Evolutionary conservation across 2,888 invertebrate genomes (phyloP).

Genomic region (Drosophila fungiperda): DNA sequence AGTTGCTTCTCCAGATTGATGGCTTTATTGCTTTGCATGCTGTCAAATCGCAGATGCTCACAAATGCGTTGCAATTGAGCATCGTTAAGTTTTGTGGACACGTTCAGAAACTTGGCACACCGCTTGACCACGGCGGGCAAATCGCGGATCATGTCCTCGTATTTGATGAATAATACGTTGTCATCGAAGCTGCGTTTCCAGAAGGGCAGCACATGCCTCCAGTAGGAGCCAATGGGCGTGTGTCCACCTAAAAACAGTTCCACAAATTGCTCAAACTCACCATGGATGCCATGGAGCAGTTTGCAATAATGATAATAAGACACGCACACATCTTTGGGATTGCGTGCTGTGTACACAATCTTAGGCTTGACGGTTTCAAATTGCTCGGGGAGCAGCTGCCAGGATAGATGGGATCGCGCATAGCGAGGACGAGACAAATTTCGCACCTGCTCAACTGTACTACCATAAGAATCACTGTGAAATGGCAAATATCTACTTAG

Average conservation of each 20-base stretch:
- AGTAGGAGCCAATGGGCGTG: slow-evolving; percentile 88
- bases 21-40: slow-evolving; percentile 92
- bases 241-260: slow-evolving; percentile 90
- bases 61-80: slow-evolving; percentile 89
- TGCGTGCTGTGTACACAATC: slow-evolving; percentile 94
- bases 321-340: slow-evolving; percentile 95
- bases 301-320: slow-evolving; percentile 94
- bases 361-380: slow-evolving; percentile 89
- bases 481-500: neutral
- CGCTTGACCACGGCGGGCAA: slow-evolving; percentile 88
- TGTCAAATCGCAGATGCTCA: slow-evolving; percentile 91
- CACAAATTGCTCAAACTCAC: slow-evolving; percentile 90
- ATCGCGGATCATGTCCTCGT: slow-evolving; percentile 93
- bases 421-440: slow-evolving; percentile 90
- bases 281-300: slow-evolving; percentile 88
- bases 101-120: slow-evolving; percentile 87
- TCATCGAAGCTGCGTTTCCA: slow-evolving; percentile 90
- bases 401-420: slow-evolving; percentile 91
- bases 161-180: slow-evolving; percentile 91
- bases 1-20: slow-evolving; percentile 90
- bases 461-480: slow-evolving; percentile 86
- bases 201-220: slow-evolving; percentile 89
- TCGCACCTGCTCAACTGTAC: slow-evolving; percentile 90
- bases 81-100: slow-evolving; percentile 89
- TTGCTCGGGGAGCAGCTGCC: slow-evolving; percentile 89